Base-by-base conservation (phyloP, 2,888 invertebrate species). In the Isotomurus palustris region DNA sequence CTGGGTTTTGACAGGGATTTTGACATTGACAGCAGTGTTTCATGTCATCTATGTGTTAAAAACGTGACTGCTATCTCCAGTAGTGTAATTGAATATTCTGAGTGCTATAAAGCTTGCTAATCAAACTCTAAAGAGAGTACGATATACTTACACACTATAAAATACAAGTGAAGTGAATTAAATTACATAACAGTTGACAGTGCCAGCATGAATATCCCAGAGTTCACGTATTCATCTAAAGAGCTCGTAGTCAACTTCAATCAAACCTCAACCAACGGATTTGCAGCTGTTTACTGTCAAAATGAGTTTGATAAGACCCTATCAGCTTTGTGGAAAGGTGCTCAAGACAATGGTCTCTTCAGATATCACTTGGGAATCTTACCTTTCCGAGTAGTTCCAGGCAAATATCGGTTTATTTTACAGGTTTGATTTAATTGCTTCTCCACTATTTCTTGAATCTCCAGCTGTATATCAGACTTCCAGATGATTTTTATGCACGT, bases 351-450 rank as follows among this genome's bases (percentile, higher is more conserved):
- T 43, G 75, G 75, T 24, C 68, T 72, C 38, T 78, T 78, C 64
- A 70, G 75, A 21, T 78, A 78, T 67, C 62, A 71, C 19, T 70
- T 77, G 28, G 71, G 72, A 45, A 71, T 73, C 45, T 60, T 74
- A 19, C 66, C 64, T 28, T 73, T 73, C 2, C 74, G 73, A 59
- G 68, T 75, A 28, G 62, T 78, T 27, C 71, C 72, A 19, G 78
- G 77, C 22, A 63, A 72, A 29, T 75, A 73, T 58, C 65, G 68
- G 29, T 78, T 76, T 69, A 72, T 78, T 28, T 74, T 74, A 12
- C 76, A 76, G 70, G 73, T 72, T 64, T 21, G 6, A 40, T 12
- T 6, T 19, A 32, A 6, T 40, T 40, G 8, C 40, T 40, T 32
- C 8, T 14, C 14, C 14, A 32, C 8, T 14, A 14, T 32, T 32